Percentiles rank a stretch among this genome's conserved stretches.
phyloP scores from a whole-genome alignment of 2,797 vertebrate species.

The Silurus lanzhouensis region DNA sequence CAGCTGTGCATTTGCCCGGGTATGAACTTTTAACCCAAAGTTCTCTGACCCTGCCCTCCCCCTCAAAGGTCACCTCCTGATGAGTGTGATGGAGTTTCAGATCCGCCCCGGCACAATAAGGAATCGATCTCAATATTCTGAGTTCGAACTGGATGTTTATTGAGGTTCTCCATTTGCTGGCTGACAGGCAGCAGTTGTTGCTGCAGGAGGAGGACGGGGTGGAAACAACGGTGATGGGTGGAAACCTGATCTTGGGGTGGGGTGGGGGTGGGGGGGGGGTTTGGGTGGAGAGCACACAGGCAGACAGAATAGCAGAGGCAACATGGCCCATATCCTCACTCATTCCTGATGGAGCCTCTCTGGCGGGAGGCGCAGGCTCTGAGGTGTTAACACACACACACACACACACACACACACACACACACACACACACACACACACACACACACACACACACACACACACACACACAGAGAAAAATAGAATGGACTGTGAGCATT shows the following conservation, averaged over 20 bases:
- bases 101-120: not conserved
- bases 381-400: conserved; percentile 54
- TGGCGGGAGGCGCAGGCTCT: conserved; percentile 50
- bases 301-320: conserved; percentile 59
- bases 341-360: conserved; percentile 63
- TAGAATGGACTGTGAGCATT: conserved; percentile 65
- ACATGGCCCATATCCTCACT: conserved; percentile 59
- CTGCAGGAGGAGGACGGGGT: conserved; percentile 33
- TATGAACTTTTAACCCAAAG: conserved; percentile 9
- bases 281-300: conserved; percentile 33
- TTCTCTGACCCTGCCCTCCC: not conserved
- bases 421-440: not conserved
- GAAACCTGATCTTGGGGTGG: conserved; percentile 45
- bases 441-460: conserved; percentile 14
- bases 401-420: conserved; percentile 36
- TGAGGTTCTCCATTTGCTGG: conserved; percentile 19
- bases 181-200: conserved; percentile 45
- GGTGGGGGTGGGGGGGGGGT: not conserved
- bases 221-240: conserved; percentile 43
- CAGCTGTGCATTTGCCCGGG: not conserved
- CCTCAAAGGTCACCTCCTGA: not conserved
- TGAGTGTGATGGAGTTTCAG: not conserved
- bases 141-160: conserved; percentile 1
- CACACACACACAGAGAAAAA: not conserved
- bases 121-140: not conserved